Conservation (phyloP, 1,140 invertebrate species). For the Zophobas atratus region DNA sequence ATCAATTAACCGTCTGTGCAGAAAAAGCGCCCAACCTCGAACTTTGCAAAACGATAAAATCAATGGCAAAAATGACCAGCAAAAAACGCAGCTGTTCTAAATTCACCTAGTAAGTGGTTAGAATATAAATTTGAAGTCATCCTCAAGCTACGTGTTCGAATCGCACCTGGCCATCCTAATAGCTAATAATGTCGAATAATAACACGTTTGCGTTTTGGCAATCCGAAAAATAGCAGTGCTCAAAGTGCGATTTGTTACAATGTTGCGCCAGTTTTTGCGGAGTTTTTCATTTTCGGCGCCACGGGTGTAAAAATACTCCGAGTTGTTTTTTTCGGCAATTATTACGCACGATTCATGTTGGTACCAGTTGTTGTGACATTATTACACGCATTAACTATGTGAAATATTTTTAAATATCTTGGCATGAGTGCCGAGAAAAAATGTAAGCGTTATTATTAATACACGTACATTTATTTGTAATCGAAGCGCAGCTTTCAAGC, state of each 20-base stretch:
- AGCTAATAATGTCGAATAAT: background rate
- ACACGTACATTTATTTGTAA: constrained; percentile 17
- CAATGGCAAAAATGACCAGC: constrained; percentile 15
- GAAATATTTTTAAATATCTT: constrained; percentile 42
- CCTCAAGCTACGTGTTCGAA: background rate
- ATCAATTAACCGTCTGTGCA: background rate
- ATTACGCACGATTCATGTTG: constrained; percentile 21
- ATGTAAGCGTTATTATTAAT: constrained; percentile 7
- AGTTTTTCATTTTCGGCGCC: no score
- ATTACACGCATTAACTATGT: constrained; percentile 21
- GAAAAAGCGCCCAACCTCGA: constrained; percentile 11
- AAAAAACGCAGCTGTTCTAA: constrained; percentile 22
- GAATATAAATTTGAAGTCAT: constrained; percentile 6
- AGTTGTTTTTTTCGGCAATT: constrained; percentile 9
- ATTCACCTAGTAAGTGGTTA: background rate
- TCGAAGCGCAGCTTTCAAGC: constrained; percentile 6
- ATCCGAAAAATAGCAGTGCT: background rate
- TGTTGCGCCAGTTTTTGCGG: background rate
- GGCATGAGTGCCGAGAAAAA: constrained; percentile 5
- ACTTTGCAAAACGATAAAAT: constrained; percentile 18
- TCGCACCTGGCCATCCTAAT: constrained; percentile 17
- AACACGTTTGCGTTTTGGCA: background rate
- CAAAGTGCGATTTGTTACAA: background rate
- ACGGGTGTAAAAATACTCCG: constrained; percentile 5
- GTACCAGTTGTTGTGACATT: constrained; percentile 27